Conservation (phyloP, 2,888 invertebrate species). For the Yponomeuta plumbellus region DNA sequence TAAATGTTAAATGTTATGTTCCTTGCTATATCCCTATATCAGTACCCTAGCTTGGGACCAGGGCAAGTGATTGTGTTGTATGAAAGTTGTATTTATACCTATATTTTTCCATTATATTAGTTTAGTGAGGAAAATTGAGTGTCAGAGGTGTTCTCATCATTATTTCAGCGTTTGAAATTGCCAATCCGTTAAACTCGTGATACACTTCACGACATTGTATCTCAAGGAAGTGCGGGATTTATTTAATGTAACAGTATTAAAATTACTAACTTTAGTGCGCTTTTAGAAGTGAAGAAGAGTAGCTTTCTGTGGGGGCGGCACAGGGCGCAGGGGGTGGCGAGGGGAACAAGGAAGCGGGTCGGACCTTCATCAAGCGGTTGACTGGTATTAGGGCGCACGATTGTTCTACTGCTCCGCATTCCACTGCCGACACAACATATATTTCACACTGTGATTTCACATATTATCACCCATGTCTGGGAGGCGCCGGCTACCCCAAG, state of each 20-base stretch:
- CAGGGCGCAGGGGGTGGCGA: slow-evolving; percentile 19
- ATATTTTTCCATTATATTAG: no score
- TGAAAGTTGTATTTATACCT: no score
- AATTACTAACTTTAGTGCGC: not conserved
- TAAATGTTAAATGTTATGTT: no score
- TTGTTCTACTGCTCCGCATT: slow-evolving; percentile 67
- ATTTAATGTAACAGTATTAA: not conserved
- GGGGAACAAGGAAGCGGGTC: slow-evolving; percentile 33
- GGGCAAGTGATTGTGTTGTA: no score
- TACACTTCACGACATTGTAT: not conserved
- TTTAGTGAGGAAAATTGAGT: no score
- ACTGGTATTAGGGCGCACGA: slow-evolving; percentile 72
- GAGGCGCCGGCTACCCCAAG: slow-evolving; percentile 13
- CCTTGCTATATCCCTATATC: no score
- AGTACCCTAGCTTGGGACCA: no score
- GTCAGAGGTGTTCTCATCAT: no score
- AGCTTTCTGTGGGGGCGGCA: not conserved
- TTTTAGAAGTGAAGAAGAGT: not conserved
- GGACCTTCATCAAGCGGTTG: slow-evolving; percentile 74
- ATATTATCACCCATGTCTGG: slow-evolving; percentile 59
- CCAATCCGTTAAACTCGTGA: no score
- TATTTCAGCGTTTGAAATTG: no score
- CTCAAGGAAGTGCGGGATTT: not conserved
- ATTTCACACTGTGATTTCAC: slow-evolving; percentile 66
- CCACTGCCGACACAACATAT: slow-evolving; percentile 57